Evolutionary conservation across 2,113 vertebrate genomes (phyloP).

Genomic region (Orthonyx spaldingii): DNA sequence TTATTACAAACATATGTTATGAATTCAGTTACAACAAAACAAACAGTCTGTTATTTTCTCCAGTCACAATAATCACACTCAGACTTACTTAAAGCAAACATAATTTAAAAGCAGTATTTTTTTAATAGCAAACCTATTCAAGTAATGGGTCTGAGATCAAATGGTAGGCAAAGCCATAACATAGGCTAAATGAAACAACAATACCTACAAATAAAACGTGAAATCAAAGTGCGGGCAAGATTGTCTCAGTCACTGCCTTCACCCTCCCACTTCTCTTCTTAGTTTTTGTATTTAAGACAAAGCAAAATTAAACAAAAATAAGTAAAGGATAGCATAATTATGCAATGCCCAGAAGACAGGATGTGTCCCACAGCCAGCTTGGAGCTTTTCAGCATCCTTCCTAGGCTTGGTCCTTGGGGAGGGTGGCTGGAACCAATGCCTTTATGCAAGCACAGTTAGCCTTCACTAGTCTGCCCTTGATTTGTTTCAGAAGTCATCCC

Average conservation of each 20-base stretch:
- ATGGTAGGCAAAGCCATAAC: background rate
- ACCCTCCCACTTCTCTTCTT: background rate
- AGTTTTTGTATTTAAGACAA: background rate
- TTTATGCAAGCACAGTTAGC: background rate
- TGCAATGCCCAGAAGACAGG: background rate
- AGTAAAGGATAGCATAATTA: background rate
- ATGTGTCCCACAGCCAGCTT: background rate
- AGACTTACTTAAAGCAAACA: constrained; percentile 47
- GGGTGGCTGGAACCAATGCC: background rate
- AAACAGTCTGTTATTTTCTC: constrained; percentile 49
- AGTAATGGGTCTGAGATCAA: background rate
- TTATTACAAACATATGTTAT: constrained; percentile 56
- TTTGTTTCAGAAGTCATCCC: background rate
- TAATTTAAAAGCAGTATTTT: background rate
- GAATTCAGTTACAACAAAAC: constrained; percentile 56
- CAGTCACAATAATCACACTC: constrained; percentile 44
- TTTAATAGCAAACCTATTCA: constrained; percentile 5
- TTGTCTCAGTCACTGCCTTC: background rate
- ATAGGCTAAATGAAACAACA: background rate
- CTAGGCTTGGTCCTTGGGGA: background rate
- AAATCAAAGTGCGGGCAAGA: background rate
- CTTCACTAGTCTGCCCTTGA: background rate
- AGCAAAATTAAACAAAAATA: background rate
- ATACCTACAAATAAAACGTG: background rate
- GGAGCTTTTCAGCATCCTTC: background rate